phyloP scores from a whole-genome alignment of 1,140 invertebrate species.

The Subanguina moxae region DNA sequence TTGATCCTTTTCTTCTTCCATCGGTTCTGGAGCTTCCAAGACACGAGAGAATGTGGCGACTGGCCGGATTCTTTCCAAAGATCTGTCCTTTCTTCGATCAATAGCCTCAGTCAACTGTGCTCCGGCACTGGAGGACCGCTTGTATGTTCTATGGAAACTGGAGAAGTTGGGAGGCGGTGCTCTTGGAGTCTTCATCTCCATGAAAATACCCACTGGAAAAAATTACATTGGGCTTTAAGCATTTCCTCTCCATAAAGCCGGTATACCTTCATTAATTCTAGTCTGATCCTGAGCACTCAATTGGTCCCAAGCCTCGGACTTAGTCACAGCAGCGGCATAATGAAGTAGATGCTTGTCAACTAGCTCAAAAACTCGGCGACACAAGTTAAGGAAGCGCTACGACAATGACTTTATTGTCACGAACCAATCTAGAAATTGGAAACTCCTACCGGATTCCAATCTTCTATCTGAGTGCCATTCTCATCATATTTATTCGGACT shows the following conservation, averaged over 20 bases:
- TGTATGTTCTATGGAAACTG: slow-evolving; percentile 51
- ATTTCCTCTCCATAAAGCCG: too few relatives aligned
- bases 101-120: neutral
- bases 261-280: slow-evolving; percentile 51
- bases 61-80: slow-evolving; percentile 23
- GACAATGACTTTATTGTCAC: slow-evolving; percentile 13
- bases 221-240: too few relatives aligned
- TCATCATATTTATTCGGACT: neutral
- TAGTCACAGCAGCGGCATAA: slow-evolving; percentile 54
- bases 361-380: slow-evolving; percentile 48
- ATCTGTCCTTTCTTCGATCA: slow-evolving; percentile 14
- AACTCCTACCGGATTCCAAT: slow-evolving; percentile 44
- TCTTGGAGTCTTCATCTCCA: slow-evolving; percentile 50
- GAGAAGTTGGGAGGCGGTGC: slow-evolving; percentile 54
- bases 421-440: neutral
- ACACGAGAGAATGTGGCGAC: neutral
- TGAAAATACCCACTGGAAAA: slow-evolving; percentile 52
- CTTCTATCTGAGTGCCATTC: slow-evolving; percentile 23
- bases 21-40: neutral
- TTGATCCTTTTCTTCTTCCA: slow-evolving; percentile 16
- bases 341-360: slow-evolving; percentile 53
- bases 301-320: slow-evolving; percentile 45
- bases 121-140: slow-evolving; percentile 51
- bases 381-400: slow-evolving; percentile 48
- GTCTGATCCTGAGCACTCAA: slow-evolving; percentile 41